These are phyloP conservation scores for Calameuta pallipes DNA, from an alignment of 2,888 invertebrate genomes.

Conservation along the genomic window DNA sequence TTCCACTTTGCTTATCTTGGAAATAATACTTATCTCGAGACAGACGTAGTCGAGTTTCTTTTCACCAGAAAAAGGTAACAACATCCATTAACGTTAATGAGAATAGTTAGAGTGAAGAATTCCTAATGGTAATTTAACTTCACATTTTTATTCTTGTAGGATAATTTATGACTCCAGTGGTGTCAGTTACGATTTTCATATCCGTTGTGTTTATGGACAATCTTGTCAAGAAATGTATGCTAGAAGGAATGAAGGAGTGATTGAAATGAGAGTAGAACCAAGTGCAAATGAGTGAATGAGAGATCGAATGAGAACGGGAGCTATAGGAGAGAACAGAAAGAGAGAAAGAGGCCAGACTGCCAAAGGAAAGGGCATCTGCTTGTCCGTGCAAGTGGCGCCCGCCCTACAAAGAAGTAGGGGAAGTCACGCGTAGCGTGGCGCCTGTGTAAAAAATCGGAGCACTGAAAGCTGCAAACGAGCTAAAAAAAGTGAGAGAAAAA, in stretches of 20 bases:
- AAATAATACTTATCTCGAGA: neutral
- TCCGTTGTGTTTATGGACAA: neutral
- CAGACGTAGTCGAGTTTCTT: neutral
- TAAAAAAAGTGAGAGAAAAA: constrained; percentile 5
- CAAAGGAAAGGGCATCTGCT: neutral
- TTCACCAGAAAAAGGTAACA: neutral
- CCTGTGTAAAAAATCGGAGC: neutral
- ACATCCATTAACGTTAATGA: neutral
- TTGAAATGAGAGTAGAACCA: neutral
- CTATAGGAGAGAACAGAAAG: neutral
- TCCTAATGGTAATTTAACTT: neutral
- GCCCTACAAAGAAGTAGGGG: neutral
- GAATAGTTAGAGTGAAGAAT: neutral
- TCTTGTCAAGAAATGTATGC: neutral
- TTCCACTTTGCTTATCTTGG: neutral
- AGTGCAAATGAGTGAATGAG: neutral
- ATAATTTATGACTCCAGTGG: neutral
- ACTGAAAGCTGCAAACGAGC: neutral
- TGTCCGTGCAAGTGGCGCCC: neutral
- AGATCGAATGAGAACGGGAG: neutral
- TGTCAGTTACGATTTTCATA: neutral
- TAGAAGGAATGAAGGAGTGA: neutral
- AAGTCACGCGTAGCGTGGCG: neutral
- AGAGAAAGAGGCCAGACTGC: neutral
- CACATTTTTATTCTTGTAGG: neutral